Evolutionary conservation across 2,797 vertebrate species (phyloP).

Genomic region (Coreius guichenoti): DNA sequence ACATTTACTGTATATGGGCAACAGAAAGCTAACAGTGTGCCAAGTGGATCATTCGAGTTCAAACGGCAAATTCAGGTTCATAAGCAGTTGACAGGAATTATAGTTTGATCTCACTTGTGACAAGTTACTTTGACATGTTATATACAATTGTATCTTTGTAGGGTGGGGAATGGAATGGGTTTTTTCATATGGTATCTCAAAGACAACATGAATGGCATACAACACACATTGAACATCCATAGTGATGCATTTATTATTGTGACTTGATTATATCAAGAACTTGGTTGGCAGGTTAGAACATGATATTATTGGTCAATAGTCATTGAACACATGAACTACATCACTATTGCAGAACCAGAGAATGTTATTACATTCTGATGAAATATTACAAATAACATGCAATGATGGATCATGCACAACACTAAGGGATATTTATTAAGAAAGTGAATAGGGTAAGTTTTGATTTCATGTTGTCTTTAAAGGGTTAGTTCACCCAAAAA

Average conservation of each 20-base stretch:
- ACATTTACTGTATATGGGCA: neutral
- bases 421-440: neutral
- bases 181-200: neutral
- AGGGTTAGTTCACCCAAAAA: no score
- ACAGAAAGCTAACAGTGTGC: neutral
- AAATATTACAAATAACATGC: neutral
- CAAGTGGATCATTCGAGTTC: neutral
- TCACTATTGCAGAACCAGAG: neutral
- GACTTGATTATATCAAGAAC: neutral
- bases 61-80: neutral
- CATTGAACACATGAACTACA: neutral
- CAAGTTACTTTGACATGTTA: neutral
- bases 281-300: neutral
- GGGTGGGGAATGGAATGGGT: neutral
- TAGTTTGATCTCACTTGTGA: neutral
- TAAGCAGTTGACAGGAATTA: neutral
- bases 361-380: neutral
- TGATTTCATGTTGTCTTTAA: neutral
- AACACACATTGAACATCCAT: neutral
- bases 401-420: neutral
- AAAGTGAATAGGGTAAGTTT: neutral
- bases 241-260: neutral
- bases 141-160: neutral
- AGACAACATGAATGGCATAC: neutral
- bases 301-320: neutral